Base-by-base conservation (phyloP, 2,113 vertebrate genomes). In the Chlorodrepanis virens region DNA sequence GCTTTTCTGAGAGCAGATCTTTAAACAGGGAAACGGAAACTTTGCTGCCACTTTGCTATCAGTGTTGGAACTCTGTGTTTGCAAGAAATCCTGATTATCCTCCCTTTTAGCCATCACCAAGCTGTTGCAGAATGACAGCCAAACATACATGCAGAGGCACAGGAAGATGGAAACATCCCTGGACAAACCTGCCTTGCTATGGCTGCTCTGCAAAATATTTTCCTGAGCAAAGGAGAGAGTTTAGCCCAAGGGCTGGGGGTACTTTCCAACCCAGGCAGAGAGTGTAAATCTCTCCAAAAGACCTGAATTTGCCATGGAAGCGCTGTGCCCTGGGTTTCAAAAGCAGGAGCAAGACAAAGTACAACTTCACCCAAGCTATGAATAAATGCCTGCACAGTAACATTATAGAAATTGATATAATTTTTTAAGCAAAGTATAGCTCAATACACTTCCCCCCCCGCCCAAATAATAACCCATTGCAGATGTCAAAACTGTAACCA, bases 261-360 rank as follows among this genome's bases (percentile, higher is more conserved):
- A 27, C 21, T 52, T 81, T 52, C 35, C 35, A 67, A 35, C 7
- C 22, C 22, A 71, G 42, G 39, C 33, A 74, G 60, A 69, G 68
- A 52, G 11, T 3, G 27, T 19, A 53, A 87, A 82, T 35, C 52
- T 42, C 78, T 47, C 33, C 75, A 75, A 59, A 75, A 82, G 9
- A 15, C 33, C 33, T 40, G 42, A 64, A 28, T 52, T 76, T 31
- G 57, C 75, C 49, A 42, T 3, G 21, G 71, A 52, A 79, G 35
- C 0, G 0, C 33, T 33, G 4, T 12, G 24, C 4, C n/a, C 52
- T 2, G 0, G 24, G 54, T 74, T 91, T 77, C 42, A 71, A 82
- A 75, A 79, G 74, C 60, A 82, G 44, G 56, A 60, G 16, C 35
- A 77, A 68, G 29, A 49, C 2, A 39, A n/a, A 90, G 27, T 23